Evolutionary conservation across 2,797 vertebrate genomes (phyloP), one percentile per base, ranked within the genome.

Genomic region (Typhlichthys subterraneus): DNA sequence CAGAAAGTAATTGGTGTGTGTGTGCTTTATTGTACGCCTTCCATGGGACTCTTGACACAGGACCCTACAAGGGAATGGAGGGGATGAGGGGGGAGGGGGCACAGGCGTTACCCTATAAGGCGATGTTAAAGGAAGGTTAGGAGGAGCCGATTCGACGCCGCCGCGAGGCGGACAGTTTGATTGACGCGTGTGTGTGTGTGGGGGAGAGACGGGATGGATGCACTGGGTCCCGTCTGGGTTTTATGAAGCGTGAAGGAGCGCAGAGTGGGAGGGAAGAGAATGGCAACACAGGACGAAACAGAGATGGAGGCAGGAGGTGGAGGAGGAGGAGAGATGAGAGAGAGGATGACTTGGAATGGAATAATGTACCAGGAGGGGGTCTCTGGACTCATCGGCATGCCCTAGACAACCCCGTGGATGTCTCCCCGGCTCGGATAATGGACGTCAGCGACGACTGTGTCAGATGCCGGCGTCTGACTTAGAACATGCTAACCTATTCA

Each of bases 191-290:
- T 69, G 23, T 23, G 23, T 23, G 23, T 23, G 23, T 4, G 23
- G 23, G 23, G 53, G 23, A 7, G 38, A 11, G 53, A 77, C 31
- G 84, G 87, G 87, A 77, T 71, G 48, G 83, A 84, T 76, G 81
- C 72, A 51, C 7, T 77, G 89, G 82, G 87, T 89, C 85, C 89
- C 91, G 86, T 91, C 89, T 90, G 90, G 89, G 83, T 88, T 87
- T 88, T 86, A 85, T 90, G 87, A 89, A 88, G 89, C 85, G 80
- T 88, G 87, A 89, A 87, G 76, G 82, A 84, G 79, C 14, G 77
- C 67, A 77, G 83, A 87, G 87, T 80, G 84, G 77, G 87, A 86
- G 87, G 86, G 85, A 86, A 88, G 71, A 73, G 79, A 84, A 66
- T 69, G 61, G 81, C 63, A 76, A 69, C 70, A 73, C 77, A 77